Evolutionary conservation across 2,888 invertebrate genomes (phyloP).

Genomic region (Pterobdella sp.): DNA sequence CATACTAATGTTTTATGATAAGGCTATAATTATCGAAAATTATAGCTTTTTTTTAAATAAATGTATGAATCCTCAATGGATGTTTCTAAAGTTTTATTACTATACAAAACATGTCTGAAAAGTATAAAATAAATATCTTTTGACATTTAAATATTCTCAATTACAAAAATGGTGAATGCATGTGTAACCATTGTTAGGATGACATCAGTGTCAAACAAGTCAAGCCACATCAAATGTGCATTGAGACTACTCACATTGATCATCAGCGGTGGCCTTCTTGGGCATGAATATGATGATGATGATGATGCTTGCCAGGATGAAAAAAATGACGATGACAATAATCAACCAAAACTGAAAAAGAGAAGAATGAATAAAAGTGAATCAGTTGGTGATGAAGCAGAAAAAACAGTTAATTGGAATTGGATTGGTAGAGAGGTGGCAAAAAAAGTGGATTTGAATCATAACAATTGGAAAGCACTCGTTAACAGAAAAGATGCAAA

Average conservation of each 20-base stretch:
- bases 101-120: too few species aligned
- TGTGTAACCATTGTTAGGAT: constrained; percentile 8
- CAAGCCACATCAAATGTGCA: constrained; percentile 16
- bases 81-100: too few species aligned
- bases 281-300: neutral
- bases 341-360: neutral
- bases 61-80: too few species aligned
- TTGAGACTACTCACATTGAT: constrained; percentile 16
- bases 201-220: constrained; percentile 24
- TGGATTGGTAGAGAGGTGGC: constrained; percentile 21
- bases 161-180: too few species aligned
- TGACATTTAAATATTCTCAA: too few species aligned
- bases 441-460: constrained; percentile 19
- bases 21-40: too few species aligned
- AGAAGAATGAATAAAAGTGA: neutral
- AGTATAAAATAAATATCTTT: too few species aligned
- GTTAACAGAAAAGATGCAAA: constrained; percentile 26
- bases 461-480: constrained; percentile 22
- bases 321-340: neutral
- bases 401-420: constrained; percentile 1
- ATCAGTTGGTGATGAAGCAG: neutral
- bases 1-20: too few species aligned
- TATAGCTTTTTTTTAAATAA: too few species aligned
- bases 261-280: constrained; percentile 11
- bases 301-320: neutral